Base-by-base conservation (phyloP, 2,888 invertebrate genomes). In the Aphidoletes aphidimyza region DNA sequence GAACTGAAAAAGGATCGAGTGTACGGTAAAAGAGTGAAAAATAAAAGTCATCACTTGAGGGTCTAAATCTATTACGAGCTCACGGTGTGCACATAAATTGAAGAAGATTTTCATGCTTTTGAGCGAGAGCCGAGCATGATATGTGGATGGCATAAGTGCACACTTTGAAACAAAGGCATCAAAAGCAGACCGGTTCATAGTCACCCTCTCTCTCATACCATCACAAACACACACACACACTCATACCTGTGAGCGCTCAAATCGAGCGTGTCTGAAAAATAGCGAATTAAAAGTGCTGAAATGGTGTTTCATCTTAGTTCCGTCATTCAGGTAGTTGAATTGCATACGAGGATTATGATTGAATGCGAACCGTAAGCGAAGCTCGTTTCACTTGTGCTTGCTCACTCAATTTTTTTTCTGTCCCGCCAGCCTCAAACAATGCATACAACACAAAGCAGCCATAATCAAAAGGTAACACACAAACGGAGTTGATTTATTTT, bases 391-490 rank as follows among this genome's bases (percentile, higher is more conserved):
- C 14, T 14, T 42, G 6, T 9, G 42, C 42, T 14, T 9, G 6
- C 42, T 9, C 6, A 42, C 42, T 9, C 42, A 42, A 42, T 9
- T 14, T 9, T 14, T 9, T 14, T 6, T 42, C 8, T 42, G 42
- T 9, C 42, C 6, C 42, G 42, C 42, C 30, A 6, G 54, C 54
- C n/a, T 54, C 54, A 54, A 54, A 54, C 54, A 19, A 3, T 54
- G 54, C 54, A 54, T n/a, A n/a, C 54, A 54, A 22, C 22, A 54
- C 42, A 69, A 54, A 69, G 69, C 69, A 34, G 6, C 69, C 69
- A 69, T 69, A 69, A 69, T 69, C 69, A 69, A 69, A 69, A 69
- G 69, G 69, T 69, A 69, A 69, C 69, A 69, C 30, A 69, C 54
- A 47, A 69, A 34, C 30, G 9, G 30, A 69, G 30, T 69, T 69